A percentile compares a stretch with the other conserved stretches of the same genome.
phyloP scores from a whole-genome alignment of 2,797 vertebrate genomes.

The Chiroxiphia lanceolata region DNA sequence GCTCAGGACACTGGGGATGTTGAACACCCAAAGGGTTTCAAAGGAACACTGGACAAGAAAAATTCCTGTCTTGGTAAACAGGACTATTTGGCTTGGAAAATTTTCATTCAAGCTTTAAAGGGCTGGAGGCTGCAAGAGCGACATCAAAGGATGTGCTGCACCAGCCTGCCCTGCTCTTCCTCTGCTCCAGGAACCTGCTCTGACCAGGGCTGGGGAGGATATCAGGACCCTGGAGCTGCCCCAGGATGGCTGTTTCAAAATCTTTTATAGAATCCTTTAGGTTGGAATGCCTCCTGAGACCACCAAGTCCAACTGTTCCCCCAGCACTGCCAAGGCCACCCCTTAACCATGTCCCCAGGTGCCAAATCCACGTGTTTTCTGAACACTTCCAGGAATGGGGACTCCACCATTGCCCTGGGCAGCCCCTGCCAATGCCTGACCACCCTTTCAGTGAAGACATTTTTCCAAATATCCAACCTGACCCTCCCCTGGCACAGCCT shows the following conservation, averaged over 20 bases:
- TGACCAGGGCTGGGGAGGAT: background rate
- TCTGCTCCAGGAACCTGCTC: background rate
- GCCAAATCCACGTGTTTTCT: background rate
- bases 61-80: background rate
- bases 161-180: background rate
- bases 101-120: background rate
- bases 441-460: background rate
- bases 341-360: background rate
- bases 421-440: background rate
- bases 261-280: background rate
- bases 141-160: background rate
- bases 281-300: background rate
- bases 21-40: background rate
- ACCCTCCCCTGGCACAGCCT: background rate
- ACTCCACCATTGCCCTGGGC: background rate
- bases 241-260: background rate
- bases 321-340: background rate
- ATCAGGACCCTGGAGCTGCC: background rate
- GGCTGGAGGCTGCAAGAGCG: background rate
- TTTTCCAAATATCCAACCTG: background rate
- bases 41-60: background rate
- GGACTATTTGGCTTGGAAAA: background rate
- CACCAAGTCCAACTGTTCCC: too few species aligned
- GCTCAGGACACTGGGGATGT: background rate
- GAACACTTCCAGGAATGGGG: background rate